Evolutionary conservation across 1,140 invertebrate species (phyloP).

Genomic region (Mercenaria mercenaria): DNA sequence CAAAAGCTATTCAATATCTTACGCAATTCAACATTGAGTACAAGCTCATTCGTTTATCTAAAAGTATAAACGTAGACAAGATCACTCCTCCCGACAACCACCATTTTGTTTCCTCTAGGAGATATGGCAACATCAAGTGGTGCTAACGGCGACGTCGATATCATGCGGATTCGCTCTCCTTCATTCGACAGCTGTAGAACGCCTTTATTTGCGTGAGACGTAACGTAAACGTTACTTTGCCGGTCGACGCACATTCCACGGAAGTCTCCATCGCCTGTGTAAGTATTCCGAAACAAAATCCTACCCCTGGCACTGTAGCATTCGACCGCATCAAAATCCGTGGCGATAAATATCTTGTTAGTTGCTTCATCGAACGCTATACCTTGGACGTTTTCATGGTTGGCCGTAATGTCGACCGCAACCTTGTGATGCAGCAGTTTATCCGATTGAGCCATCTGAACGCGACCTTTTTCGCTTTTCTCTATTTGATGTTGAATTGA

Average conservation of each 20-base stretch:
- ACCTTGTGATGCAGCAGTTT: constrained; percentile 32
- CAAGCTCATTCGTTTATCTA: too few relatives aligned
- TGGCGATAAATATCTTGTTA: constrained; percentile 46
- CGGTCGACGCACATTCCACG: constrained; percentile 30
- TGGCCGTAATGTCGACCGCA: constrained; percentile 39
- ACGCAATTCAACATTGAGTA: too few relatives aligned
- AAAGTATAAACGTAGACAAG: constrained; percentile 53
- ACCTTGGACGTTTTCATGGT: constrained; percentile 47
- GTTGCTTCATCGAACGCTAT: constrained; percentile 51
- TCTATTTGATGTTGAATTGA: constrained; percentile 45
- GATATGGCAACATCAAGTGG: constrained; percentile 51
- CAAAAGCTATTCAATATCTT: too few relatives aligned
- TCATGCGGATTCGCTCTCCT: constrained; percentile 55
- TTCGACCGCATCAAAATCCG: constrained; percentile 43
- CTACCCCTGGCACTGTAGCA: constrained; percentile 39
- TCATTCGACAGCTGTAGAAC: constrained; percentile 24
- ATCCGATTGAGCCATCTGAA: constrained; percentile 43
- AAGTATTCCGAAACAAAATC: constrained; percentile 49
- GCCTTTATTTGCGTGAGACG: constrained; percentile 39
- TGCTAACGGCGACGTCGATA: constrained; percentile 49
- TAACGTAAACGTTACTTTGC: constrained; percentile 53
- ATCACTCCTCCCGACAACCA: constrained; percentile 52
- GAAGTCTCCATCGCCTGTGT: constrained; percentile 50
- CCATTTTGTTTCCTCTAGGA: constrained; percentile 53
- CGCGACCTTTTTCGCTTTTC: constrained; percentile 56